phyloP scores from a whole-genome alignment of 2,888 invertebrate species.

The Archips xylosteana region DNA sequence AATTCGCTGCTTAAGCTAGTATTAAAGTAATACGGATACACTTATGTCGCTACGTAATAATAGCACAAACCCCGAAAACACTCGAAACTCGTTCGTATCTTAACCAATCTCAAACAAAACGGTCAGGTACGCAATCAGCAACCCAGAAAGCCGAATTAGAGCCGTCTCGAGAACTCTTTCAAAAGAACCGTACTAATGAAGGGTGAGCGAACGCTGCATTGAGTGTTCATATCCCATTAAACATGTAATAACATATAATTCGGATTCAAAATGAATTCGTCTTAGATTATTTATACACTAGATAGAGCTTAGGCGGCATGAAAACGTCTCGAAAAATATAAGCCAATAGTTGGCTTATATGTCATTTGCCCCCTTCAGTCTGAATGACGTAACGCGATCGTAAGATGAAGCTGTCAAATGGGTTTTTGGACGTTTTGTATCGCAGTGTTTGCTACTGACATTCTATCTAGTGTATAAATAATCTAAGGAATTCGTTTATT shows the following conservation, averaged over 20 bases:
- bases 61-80: slow-evolving; percentile 8
- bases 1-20: too few species aligned
- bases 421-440: too few species aligned
- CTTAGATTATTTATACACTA: too few species aligned
- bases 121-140: slow-evolving; percentile 70
- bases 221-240: slow-evolving; percentile 17
- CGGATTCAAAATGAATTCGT: not conserved
- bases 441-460: too few species aligned
- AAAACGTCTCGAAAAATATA: too few species aligned
- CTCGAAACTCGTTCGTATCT: slow-evolving; percentile 53
- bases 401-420: too few species aligned
- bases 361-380: too few species aligned
- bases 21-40: not conserved
- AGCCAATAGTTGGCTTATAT: too few species aligned
- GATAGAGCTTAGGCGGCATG: too few species aligned
- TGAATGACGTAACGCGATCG: too few species aligned
- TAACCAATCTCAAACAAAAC: slow-evolving; percentile 67
- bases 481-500: too few species aligned
- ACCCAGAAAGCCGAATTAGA: slow-evolving; percentile 82
- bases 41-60: not conserved
- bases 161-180: slow-evolving; percentile 78
- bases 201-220: slow-evolving; percentile 61
- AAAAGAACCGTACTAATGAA: slow-evolving; percentile 74
- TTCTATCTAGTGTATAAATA: too few species aligned
- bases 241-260: not conserved